phyloP scores from a whole-genome alignment of 2,113 vertebrate genomes.

The Orientallactaga bullata region DNA sequence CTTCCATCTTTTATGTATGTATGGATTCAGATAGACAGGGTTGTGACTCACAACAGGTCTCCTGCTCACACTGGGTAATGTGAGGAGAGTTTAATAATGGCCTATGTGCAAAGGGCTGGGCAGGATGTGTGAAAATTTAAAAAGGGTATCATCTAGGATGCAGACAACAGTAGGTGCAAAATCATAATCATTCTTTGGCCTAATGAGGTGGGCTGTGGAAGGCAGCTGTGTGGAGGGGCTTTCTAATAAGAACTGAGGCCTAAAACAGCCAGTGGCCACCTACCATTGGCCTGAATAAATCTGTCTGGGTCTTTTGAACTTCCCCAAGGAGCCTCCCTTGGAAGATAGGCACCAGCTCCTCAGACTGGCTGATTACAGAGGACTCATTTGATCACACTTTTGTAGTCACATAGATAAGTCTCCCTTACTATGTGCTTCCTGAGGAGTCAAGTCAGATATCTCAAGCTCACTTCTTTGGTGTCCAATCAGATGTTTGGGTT shows the following conservation, averaged over 20 bases:
- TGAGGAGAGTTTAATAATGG: conserved; percentile 13
- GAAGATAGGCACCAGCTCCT: background rate
- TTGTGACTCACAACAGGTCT: background rate
- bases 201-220: background rate
- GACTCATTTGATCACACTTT: background rate
- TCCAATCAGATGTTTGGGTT: background rate
- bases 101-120: background rate
- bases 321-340: background rate
- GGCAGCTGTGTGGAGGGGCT: background rate
- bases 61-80: background rate
- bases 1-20: background rate
- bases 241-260: background rate
- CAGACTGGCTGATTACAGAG: background rate
- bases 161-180: background rate
- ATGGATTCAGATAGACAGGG: background rate
- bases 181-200: background rate
- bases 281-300: background rate
- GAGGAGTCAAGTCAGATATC: background rate
- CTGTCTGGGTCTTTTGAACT: background rate
- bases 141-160: background rate
- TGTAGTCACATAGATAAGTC: background rate
- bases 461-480: background rate
- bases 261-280: background rate
- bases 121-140: conserved; percentile 12
- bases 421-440: background rate